A percentile compares a stretch with the other conserved stretches of the same genome.
Evolutionary conservation across 2,888 invertebrate species (phyloP).

Genomic region (Aphrophora alni): DNA sequence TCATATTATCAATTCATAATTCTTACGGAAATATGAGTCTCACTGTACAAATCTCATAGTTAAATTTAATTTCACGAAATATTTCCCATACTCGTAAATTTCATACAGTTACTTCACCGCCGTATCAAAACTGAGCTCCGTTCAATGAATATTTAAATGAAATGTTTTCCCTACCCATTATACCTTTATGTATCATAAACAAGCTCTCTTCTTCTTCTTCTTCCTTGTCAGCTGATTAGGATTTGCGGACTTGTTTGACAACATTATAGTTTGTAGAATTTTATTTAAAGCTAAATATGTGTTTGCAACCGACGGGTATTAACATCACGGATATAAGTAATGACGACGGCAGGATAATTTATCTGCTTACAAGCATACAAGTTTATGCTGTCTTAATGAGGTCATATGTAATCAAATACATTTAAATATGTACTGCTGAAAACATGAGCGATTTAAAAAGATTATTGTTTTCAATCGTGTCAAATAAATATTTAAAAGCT

Average conservation of each 20-base stretch:
- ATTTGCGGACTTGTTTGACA: not conserved
- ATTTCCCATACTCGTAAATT: not conserved
- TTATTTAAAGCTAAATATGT: not conserved
- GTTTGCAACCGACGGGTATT: not conserved
- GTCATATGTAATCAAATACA: not conserved
- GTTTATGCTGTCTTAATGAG: not conserved
- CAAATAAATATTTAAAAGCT: too few species aligned
- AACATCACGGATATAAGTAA: not conserved
- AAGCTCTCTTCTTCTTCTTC: not conserved
- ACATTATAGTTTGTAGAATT: not conserved
- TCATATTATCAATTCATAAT: slow-evolving; percentile 11
- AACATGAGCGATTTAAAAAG: too few species aligned
- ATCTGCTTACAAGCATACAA: not conserved
- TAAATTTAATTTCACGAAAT: not conserved
- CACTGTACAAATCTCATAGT: not conserved
- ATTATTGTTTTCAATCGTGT: too few species aligned
- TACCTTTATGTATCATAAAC: not conserved
- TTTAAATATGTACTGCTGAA: too few species aligned
- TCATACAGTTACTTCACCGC: not conserved
- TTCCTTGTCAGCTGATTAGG: not conserved
- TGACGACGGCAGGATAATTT: not conserved
- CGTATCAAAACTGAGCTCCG: not conserved
- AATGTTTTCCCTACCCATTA: not conserved
- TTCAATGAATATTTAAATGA: not conserved
- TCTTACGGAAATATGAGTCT: not conserved